Evolutionary conservation across 2,113 vertebrate species (phyloP), one percentile per base, ranked within the genome.

Genomic region (Smithornis capensis): DNA sequence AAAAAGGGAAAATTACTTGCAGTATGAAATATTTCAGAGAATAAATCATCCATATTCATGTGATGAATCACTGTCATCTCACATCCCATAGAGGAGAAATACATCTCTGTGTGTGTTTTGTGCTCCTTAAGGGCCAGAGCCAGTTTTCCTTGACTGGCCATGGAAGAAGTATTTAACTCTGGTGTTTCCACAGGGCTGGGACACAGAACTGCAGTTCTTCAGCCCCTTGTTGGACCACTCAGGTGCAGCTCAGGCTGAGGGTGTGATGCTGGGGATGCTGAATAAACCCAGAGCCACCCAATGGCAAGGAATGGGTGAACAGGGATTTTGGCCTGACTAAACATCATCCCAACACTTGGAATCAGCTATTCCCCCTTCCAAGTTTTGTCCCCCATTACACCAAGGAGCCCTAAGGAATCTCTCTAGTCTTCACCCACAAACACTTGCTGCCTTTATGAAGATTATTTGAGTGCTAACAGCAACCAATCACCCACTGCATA

Each of bases 291-390:
- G 33, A 64, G 11, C 29, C 40, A 31, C 12, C 28, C 59, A 16
- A 1, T 11, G n/a, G 33, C 0, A 0, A 62, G 9, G 15, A 74
- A 57, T 2, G 27, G 33, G 25, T 9, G 17, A 62, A 53, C 0
- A 0, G 2, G 12, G 28, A 37, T 40, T 70, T 44, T 77, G 38
- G 31, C 33, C 47, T 42, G 33, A 37, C 17, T 27, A 44, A 52
- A 44, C 44, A 38, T 37, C 60, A 59, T 19, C 31, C n/a, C 4
- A 6, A 15, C 52, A 12, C 15, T 2, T 8, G 53, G 25, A 23
- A n/a, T 45, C 55, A 38, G 59, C 4, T 67, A 42, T 40, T 6
- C 10, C 25, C 42, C 42, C 11, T 19, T 24, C 19, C 6, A 19
- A 65, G 13, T 17, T 52, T 52, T 70, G 87, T 57, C 12, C 25